phyloP scores from a whole-genome alignment of 2,797 vertebrate species.

The Neoniphon sammara region DNA sequence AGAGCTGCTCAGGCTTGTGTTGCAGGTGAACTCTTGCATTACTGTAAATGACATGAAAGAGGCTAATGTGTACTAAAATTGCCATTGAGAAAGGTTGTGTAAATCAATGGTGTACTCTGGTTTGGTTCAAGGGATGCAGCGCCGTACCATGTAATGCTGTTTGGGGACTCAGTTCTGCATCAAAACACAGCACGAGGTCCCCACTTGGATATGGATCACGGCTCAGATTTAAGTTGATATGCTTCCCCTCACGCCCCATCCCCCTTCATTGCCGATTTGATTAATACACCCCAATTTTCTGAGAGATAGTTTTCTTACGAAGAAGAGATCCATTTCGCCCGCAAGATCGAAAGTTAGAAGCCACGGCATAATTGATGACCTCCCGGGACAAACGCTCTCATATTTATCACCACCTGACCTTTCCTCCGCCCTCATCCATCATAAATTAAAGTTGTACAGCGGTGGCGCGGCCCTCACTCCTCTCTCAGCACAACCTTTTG shows the following conservation, averaged over 20 bases:
- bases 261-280: slow-evolving; percentile 74
- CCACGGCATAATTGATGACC: slow-evolving; percentile 89
- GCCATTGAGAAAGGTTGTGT: slow-evolving; percentile 45
- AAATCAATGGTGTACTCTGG: slow-evolving; percentile 55
- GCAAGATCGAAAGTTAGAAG: slow-evolving; percentile 88
- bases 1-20: neutral
- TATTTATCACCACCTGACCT: slow-evolving; percentile 93
- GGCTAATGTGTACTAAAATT: slow-evolving; percentile 29
- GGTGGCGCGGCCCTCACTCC: slow-evolving; percentile 82
- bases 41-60: slow-evolving; percentile 34
- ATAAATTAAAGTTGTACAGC: slow-evolving; percentile 95
- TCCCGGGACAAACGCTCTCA: slow-evolving; percentile 88
- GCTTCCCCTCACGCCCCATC: slow-evolving; percentile 14
- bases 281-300: slow-evolving; percentile 85
- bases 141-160: slow-evolving; percentile 47
- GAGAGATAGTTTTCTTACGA: slow-evolving; percentile 86
- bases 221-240: slow-evolving; percentile 68
- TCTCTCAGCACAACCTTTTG: slow-evolving; percentile 90
- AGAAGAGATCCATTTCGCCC: slow-evolving; percentile 85
- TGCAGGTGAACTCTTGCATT: slow-evolving; percentile 19
- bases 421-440: slow-evolving; percentile 93
- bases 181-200: slow-evolving; percentile 49
- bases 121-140: slow-evolving; percentile 39
- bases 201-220: slow-evolving; percentile 66
- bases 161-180: slow-evolving; percentile 50